These are phyloP conservation scores for Boulengeromyrus knoepffleri DNA, from an alignment of 2,113 vertebrate species.

Conservation along the genomic window DNA sequence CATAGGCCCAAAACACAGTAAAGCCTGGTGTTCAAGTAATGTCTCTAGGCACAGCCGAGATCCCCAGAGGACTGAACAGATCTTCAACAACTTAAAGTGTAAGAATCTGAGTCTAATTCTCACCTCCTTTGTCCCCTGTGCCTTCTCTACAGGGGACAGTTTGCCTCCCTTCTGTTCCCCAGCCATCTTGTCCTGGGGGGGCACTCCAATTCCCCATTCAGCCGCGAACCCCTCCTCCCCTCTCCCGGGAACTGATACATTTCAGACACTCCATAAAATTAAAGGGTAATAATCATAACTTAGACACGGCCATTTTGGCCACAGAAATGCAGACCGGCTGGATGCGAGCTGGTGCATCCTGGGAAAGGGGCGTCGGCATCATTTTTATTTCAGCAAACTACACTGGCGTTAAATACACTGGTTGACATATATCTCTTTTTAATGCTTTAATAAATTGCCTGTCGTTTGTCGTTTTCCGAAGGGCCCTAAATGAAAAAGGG, in stretches of 20 bases:
- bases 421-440: slow-evolving; percentile 45
- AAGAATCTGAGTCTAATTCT: not conserved
- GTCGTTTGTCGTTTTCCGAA: slow-evolving; percentile 36
- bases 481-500: slow-evolving; percentile 44
- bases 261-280: slow-evolving; percentile 9
- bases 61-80: not conserved
- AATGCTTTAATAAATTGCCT: not conserved
- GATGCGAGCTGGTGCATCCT: not conserved
- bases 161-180: not conserved
- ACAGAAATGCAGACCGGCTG: not conserved
- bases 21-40: not conserved
- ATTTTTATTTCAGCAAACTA: not conserved
- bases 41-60: not conserved
- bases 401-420: not conserved
- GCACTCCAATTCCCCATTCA: not conserved
- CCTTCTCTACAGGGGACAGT: not conserved
- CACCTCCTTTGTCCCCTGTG: not conserved
- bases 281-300: slow-evolving; percentile 17
- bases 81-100: not conserved
- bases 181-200: not conserved
- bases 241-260: not conserved
- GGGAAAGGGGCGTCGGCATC: not conserved
- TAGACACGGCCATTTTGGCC: slow-evolving; percentile 10
- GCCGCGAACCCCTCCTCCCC: not conserved
- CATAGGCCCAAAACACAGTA: too few relatives aligned